phyloP scores from a whole-genome alignment of 2,113 vertebrate genomes.

The Psephotus haematonotus region DNA sequence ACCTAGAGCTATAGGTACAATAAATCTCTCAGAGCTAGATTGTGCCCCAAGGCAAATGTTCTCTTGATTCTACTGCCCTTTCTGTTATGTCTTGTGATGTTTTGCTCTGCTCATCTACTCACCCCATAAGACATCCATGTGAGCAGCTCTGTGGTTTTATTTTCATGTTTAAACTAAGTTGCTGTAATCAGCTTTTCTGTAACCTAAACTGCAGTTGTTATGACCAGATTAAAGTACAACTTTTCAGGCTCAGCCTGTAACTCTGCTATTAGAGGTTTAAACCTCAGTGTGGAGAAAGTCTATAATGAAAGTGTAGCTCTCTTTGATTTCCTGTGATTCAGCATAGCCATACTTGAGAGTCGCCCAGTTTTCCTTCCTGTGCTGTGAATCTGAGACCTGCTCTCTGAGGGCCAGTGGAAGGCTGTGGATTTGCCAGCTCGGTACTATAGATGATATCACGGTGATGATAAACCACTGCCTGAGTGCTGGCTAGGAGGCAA shows the following conservation, averaged over 20 bases:
- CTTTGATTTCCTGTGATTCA: conserved; percentile 21
- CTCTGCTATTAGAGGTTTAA: conserved; percentile 50
- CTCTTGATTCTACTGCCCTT: neutral
- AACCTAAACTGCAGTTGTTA: conserved; percentile 26
- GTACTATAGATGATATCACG: neutral
- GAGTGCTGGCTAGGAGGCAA: neutral
- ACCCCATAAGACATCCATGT: conserved; percentile 17
- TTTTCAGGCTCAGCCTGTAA: conserved; percentile 5
- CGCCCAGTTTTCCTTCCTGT: accelerated
- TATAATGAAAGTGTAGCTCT: conserved; percentile 11
- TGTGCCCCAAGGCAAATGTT: neutral
- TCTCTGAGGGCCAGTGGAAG: accelerated
- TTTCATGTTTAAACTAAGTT: conserved; percentile 17
- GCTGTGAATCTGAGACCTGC: neutral
- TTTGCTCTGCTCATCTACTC: neutral
- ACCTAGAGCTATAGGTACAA: neutral
- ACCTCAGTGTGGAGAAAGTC: conserved; percentile 9
- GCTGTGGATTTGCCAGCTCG: accelerated
- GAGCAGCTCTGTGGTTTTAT: conserved; percentile 44
- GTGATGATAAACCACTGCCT: neutral
- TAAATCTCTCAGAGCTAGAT: neutral
- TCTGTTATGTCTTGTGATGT: neutral
- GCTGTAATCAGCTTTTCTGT: conserved; percentile 46
- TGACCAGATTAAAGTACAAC: conserved; percentile 5
- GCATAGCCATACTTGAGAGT: neutral